Evolutionary conservation across 2,888 invertebrate species (phyloP).

Genomic region (Sinhomidia bicolor): DNA sequence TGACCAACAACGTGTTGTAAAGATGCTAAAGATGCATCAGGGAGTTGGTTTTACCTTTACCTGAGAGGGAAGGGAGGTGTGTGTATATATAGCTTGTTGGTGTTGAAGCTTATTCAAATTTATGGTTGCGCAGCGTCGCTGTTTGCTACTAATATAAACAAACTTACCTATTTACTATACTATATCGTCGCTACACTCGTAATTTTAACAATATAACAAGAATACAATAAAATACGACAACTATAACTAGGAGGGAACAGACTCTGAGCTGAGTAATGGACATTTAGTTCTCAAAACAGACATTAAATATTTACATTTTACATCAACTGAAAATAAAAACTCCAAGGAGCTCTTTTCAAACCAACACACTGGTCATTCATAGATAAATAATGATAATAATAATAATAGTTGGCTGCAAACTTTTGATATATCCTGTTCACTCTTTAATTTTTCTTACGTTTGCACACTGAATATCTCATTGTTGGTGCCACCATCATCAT

Average conservation of each 20-base stretch:
- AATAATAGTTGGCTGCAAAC: neutral
- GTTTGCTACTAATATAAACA: neutral
- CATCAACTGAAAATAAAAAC: neutral
- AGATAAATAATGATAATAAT: too few relatives aligned
- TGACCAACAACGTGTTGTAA: neutral
- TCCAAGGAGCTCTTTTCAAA: neutral
- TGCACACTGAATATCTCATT: neutral
- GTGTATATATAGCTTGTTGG: too few relatives aligned
- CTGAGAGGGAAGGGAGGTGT: too few relatives aligned
- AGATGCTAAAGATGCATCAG: too few relatives aligned
- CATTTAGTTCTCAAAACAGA: constrained; percentile 37
- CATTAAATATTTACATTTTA: constrained; percentile 38
- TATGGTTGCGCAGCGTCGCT: neutral
- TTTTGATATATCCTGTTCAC: constrained; percentile 3
- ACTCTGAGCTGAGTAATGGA: constrained; percentile 25
- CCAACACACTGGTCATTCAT: neutral
- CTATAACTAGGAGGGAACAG: neutral
- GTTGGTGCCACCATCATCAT: neutral
- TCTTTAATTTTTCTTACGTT: neutral
- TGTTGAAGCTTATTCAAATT: neutral
- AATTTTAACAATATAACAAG: too few relatives aligned
- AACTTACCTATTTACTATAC: neutral
- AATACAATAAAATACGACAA: neutral
- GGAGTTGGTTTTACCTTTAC: too few relatives aligned
- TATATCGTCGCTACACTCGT: neutral